Evolutionary conservation across 2,797 vertebrate species (phyloP), one percentile per base, ranked within the genome.

Genomic region (Eidolon dupreanum): DNA sequence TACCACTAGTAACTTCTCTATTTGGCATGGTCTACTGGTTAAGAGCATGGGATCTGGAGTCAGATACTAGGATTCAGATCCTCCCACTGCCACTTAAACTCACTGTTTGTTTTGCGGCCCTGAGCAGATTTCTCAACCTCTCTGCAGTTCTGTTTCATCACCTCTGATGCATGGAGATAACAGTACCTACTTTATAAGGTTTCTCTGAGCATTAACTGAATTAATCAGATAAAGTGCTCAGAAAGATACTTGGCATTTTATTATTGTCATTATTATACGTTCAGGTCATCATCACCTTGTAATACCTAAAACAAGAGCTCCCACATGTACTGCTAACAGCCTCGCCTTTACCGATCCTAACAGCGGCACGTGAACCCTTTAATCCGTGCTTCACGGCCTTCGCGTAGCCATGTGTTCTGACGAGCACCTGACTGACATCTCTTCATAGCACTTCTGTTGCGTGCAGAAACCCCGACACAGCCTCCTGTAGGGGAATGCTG

Each of bases 131-230:
- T 49, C 31, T 36, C 8, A 53, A 22, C 43, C 11, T 75, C 55
- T 53, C 20, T 57, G 12, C 4, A 19, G 4, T 43, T 68, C 70
- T 15, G 38, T 5, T 46, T 31, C 2, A 63, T 51, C 15, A 41
- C 7, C 28, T 91, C 55, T 65, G 33, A 73, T 33, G 13, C 31
- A 38, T 12, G 38, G 33, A 83, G 43, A 51, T 16, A 38, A 22
- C 0, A 66, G 49, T 28, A 77, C 33, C 51, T 38, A 77, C 41
- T 11, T 94, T 49, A 8, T 22, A 55, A 46, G 65, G 28, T 15
- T 83, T 85, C 57, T 92, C 74, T 77, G 81, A 88, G 63, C 43
- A 70, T 70, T 19, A 41, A 38, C 22, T 77, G 31, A 68, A n/a
- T 88, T 74, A 57, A 57, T 70, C 55, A 65, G 49, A 38, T 82